Evolutionary conservation across 2,888 invertebrate species (phyloP).

Genomic region (Frankliniella fusca): DNA sequence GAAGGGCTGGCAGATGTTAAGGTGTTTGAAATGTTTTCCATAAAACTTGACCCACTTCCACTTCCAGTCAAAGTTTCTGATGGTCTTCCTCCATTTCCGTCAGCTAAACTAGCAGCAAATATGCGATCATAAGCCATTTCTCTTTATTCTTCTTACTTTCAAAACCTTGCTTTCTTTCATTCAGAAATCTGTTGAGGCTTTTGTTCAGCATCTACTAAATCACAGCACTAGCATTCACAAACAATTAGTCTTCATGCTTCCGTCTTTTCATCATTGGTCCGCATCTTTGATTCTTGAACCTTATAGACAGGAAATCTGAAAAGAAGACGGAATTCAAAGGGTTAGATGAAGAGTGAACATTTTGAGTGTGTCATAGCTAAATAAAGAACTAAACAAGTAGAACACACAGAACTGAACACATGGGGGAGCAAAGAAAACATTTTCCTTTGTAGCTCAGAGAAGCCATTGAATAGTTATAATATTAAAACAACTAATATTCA

Average conservation of each 20-base stretch:
- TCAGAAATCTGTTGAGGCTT: not conserved
- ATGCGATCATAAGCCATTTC: not conserved
- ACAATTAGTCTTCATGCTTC: not conserved
- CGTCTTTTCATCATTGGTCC: too few relatives aligned
- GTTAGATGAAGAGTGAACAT: too few relatives aligned
- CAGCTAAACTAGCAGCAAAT: not conserved
- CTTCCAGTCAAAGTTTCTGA: not conserved
- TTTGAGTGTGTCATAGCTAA: too few relatives aligned
- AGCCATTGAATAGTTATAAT: not conserved
- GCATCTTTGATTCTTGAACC: too few relatives aligned
- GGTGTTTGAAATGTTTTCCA: constrained; percentile 32
- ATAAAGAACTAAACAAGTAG: too few relatives aligned
- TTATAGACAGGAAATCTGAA: too few relatives aligned
- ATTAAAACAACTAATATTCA: not conserved
- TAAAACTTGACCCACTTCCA: not conserved
- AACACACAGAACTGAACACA: too few relatives aligned
- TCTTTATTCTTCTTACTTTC: not conserved
- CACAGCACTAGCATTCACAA: not conserved
- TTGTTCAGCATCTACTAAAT: not conserved
- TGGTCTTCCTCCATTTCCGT: not conserved
- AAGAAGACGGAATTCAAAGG: too few relatives aligned
- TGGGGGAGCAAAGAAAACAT: too few relatives aligned
- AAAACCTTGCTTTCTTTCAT: not conserved
- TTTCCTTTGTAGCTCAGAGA: not conserved
- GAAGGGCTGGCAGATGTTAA: constrained; percentile 32